A percentile compares a stretch with the other conserved stretches of the same genome.
These are phyloP conservation scores for Erebia aethiops DNA, from an alignment of 2,888 invertebrate genomes.

Conservation along the genomic window DNA sequence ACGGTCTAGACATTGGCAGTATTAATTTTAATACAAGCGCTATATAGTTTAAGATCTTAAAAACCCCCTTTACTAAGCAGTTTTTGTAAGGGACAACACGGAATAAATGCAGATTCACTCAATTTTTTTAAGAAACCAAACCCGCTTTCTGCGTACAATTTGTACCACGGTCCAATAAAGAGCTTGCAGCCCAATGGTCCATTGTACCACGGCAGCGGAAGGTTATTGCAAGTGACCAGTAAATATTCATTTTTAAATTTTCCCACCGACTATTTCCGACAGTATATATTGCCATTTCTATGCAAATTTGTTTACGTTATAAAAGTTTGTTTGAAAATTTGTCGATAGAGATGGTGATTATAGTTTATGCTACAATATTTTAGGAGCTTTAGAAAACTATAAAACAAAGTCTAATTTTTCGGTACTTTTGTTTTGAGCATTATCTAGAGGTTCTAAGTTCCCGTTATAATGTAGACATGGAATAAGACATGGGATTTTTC, in stretches of 20 bases:
- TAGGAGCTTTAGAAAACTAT: not conserved
- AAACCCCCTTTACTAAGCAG: too few species aligned
- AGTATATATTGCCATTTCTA: constrained; percentile 27
- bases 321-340: constrained; percentile 12
- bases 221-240: constrained; percentile 58
- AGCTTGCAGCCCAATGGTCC: constrained; percentile 50
- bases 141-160: constrained; percentile 20
- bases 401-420: not conserved
- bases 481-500: too few species aligned
- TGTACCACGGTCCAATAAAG: constrained; percentile 39
- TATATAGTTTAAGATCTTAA: too few species aligned
- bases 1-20: too few species aligned
- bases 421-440: too few species aligned
- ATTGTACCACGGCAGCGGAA: constrained; percentile 48
- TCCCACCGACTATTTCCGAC: constrained; percentile 36
- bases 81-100: too few species aligned
- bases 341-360: not conserved
- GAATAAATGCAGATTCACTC: too few species aligned
- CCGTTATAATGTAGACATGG: too few species aligned
- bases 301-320: constrained; percentile 13
- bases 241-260: constrained; percentile 60
- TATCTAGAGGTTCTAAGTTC: too few species aligned
- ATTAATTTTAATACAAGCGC: too few species aligned
- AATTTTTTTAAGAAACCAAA: not conserved
- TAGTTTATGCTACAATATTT: not conserved